phyloP scores from a whole-genome alignment of 2,888 invertebrate genomes.

The Erebia epiphron region DNA sequence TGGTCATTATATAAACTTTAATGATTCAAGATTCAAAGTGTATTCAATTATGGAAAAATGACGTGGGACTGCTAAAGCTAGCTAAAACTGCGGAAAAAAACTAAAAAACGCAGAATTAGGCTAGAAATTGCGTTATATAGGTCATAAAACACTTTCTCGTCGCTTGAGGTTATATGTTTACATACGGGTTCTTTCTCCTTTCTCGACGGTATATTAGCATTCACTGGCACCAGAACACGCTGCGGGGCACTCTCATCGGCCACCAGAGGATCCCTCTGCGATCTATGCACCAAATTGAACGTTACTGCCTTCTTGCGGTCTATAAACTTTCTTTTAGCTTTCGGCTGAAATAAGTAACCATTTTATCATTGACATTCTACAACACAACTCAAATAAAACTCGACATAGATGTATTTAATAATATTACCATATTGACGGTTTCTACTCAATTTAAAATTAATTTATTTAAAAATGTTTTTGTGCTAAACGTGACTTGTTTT shows the following conservation, averaged over 20 bases:
- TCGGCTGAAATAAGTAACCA: slow-evolving; percentile 76
- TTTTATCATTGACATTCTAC: background rate
- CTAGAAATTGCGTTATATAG: background rate
- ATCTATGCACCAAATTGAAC: slow-evolving; percentile 96
- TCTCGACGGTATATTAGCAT: slow-evolving; percentile 67
- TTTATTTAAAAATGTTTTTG: slow-evolving; percentile 37
- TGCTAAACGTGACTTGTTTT: slow-evolving; percentile 70
- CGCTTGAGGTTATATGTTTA: slow-evolving; percentile 33
- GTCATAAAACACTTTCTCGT: background rate
- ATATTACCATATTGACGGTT: slow-evolving; percentile 55
- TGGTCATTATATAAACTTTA: too few species aligned
- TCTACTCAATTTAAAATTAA: slow-evolving; percentile 29
- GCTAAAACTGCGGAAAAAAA: too few species aligned
- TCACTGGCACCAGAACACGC: slow-evolving; percentile 89
- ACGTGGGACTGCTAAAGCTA: too few species aligned
- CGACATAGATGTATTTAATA: background rate
- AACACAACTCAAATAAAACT: too few species aligned
- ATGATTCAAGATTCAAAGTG: too few species aligned
- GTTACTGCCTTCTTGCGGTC: slow-evolving; percentile 95
- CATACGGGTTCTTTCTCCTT: slow-evolving; percentile 72
- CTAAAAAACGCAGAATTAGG: background rate
- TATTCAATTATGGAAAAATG: too few species aligned
- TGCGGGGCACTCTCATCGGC: slow-evolving; percentile 96
- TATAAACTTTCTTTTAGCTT: slow-evolving; percentile 92
- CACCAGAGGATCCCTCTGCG: slow-evolving; percentile 95